Base-by-base conservation (phyloP, 2,888 invertebrate species). In the Eilema griseolum region DNA sequence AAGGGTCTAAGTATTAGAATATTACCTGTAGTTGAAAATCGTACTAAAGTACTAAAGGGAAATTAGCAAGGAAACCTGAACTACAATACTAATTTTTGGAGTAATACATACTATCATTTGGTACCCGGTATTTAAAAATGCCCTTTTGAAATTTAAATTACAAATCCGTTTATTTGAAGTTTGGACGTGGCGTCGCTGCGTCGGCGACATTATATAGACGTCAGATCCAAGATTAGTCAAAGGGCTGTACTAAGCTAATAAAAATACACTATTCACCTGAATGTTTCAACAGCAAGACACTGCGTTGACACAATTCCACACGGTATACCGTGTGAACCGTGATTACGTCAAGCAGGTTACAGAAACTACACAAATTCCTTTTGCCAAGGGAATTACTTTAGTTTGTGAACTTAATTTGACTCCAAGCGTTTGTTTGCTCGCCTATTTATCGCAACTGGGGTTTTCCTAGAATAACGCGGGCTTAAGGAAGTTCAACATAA, bases 361-460 rank as follows among this genome's bases (percentile, higher is more conserved):
- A 31, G 61, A 31, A 31, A 61, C 28, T 31, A 11, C 14, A 31
- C 20, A 61, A 61, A 31, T 12, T 28, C 24, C 14, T 12, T 20
- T 61, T n/a, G 10, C 62, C 37, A 23, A 24, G 62, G 41, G 41
- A 41, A 62, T 62, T 8, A 41, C 23, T 12, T 41, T 24, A 61
- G 11, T 62, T 33, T 61, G 11, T 33, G 31, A 24, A 62, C 62
- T 41, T 41, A 62, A 62, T 62, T 62, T 62, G 62, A 37, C 16
- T 62, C 41, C 20, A 10, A 41, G 41, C 37, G 62, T 23, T 62
- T 41, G 41, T 41, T 62, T 41, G 41, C 16, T 11, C 33, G 28
- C 16, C 61, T 31, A 61, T 31, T 61, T 61, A 61, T 61, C 61
- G n/a, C 61, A 31, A 16, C 20, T 20, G 20, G n/a, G 28, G 26